Percentiles rank a stretch among this genome's conserved stretches.
Conservation (phyloP, 2,113 vertebrate species). For the Chaetops frenatus region DNA sequence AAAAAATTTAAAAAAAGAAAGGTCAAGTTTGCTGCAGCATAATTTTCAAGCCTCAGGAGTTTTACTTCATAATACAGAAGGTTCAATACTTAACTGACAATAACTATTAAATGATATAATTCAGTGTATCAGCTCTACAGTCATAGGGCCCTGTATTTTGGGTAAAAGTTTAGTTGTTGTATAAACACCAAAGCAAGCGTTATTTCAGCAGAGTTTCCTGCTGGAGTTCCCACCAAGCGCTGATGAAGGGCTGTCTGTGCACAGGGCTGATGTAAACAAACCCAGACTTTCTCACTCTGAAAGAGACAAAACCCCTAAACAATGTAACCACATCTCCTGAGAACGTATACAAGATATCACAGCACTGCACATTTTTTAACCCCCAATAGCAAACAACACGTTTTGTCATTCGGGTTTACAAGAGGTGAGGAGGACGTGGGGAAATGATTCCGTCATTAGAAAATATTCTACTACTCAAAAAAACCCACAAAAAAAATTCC, state of each 20-base stretch:
- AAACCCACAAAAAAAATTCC: neutral
- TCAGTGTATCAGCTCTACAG: neutral
- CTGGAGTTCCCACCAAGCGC: neutral
- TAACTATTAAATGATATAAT: neutral
- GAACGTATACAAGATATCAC: neutral
- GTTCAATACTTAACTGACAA: neutral
- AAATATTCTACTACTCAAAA: neutral
- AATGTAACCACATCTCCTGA: neutral
- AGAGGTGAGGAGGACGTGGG: neutral
- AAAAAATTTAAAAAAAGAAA: neutral
- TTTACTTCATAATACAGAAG: neutral
- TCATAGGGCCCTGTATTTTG: neutral
- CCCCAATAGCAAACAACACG: neutral
- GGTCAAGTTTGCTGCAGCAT: neutral
- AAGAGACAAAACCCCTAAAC: neutral
- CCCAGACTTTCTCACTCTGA: neutral
- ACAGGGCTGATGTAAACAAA: neutral
- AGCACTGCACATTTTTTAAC: accelerated
- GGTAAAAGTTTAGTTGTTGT: neutral
- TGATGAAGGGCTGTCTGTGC: neutral
- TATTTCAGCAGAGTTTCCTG: neutral
- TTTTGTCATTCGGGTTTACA: neutral
- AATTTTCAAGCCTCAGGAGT: neutral
- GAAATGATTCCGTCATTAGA: neutral
- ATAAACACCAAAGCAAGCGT: neutral